phyloP scores from a whole-genome alignment of 2,113 vertebrate genomes.

The Platanista minor region DNA sequence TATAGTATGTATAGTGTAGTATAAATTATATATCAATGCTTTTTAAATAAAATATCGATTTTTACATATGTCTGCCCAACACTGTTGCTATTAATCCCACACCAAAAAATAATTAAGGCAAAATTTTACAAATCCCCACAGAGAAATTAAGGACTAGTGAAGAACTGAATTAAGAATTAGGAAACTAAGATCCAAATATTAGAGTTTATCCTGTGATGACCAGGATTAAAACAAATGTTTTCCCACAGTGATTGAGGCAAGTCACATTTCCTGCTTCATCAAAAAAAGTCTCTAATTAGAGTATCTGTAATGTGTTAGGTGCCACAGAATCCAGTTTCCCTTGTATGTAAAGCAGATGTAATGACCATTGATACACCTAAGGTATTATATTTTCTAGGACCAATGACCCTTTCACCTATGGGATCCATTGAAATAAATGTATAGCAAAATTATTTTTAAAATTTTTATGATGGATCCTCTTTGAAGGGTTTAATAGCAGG shows the following conservation, averaged over 20 bases:
- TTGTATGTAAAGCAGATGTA: not conserved
- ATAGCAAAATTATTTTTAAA: not conserved
- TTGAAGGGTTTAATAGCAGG: not conserved
- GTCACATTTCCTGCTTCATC: not conserved
- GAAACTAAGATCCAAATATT: conserved; percentile 8
- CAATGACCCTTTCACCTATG: not conserved
- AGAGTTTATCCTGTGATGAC: not conserved
- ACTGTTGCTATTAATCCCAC: not conserved
- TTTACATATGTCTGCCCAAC: not conserved
- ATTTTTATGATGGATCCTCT: not conserved
- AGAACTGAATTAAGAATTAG: not conserved
- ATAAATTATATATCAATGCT: not conserved
- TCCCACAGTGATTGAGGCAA: not conserved
- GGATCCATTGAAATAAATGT: not conserved
- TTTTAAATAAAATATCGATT: not conserved
- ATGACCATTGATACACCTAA: not conserved
- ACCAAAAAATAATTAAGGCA: not conserved
- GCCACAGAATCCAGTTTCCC: not conserved
- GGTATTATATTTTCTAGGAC: not conserved
- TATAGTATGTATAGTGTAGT: not conserved
- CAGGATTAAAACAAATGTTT: not conserved
- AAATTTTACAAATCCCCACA: not conserved
- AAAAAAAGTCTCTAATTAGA: not conserved
- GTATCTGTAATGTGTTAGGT: not conserved
- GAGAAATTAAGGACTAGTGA: not conserved